Evolutionary conservation across 2,113 vertebrate species (phyloP), one percentile per base, ranked within the genome.

Genomic region (Electrona antarctica): DNA sequence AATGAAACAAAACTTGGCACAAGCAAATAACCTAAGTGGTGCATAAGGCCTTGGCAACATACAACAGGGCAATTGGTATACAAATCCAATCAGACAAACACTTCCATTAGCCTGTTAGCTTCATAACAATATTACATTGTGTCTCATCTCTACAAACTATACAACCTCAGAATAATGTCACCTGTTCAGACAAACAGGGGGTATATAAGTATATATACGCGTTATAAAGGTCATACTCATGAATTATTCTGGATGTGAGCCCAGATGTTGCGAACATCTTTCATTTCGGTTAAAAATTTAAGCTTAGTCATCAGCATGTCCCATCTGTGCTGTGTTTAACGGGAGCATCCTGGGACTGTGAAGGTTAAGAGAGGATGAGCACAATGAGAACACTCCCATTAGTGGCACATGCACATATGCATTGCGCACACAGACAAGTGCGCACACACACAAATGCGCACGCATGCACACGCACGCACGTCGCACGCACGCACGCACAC

Each of bases 231-330:
- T 88, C 73, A 73, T 85, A 74, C 82, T 86, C 49, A 68, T 74
- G 63, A 83, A 82, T 80, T 83, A 79, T 84, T 78, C 82, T 89
- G 87, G 86, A 87, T 66, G 51, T 14, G 21, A 54, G 85, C 80
- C 91, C 91, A 91, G 88, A 91, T 92, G 90, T 90, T 88, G 71
- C 78, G 54, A 89, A 74, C 67, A 71, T 84, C 77, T 85, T 80
- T 88, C 81, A 78, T 88, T 87, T 82, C 72, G 74, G 45, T 75
- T 9, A 41, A 52, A 73, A 61, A 66, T 78, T 87, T 83, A 62
- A 87, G 91, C 82, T 87, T 87, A 90, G 87, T 92, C 91, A 93
- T 92, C 89, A 87, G 72, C 49, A 50, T 71, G 71, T 86, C 84
- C 90, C 90, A 89, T 91, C 89, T 89, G 89, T 86, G 83, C 82